Conservation (phyloP, 2,797 vertebrate species). For the Poecilia velifera region DNA sequence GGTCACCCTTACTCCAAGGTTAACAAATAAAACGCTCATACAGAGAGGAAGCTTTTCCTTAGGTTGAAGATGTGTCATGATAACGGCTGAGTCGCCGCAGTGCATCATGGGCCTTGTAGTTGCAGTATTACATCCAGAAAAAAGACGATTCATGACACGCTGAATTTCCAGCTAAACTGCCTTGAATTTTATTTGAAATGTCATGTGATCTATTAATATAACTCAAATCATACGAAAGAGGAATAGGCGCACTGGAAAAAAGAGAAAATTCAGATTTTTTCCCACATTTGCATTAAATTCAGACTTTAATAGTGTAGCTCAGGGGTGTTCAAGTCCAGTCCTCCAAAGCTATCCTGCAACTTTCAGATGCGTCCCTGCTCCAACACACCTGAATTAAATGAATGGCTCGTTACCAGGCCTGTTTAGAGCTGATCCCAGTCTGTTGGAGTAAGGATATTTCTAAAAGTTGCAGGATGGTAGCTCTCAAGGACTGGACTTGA, state of each 20-base stretch:
- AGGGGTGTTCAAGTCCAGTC: too few relatives aligned
- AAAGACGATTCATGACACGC: background rate
- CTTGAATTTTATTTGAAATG: background rate
- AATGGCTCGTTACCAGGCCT: too few relatives aligned
- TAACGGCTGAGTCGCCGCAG: slow-evolving; percentile 58
- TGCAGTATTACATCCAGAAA: background rate
- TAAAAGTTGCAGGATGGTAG: too few relatives aligned
- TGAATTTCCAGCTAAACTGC: background rate
- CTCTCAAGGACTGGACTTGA: too few relatives aligned
- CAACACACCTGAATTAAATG: too few relatives aligned
- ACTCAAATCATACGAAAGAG: background rate
- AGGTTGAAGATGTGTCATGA: slow-evolving; percentile 76
- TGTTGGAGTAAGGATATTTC: too few relatives aligned
- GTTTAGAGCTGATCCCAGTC: too few relatives aligned
- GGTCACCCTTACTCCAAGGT: slow-evolving; percentile 48
- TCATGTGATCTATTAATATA: background rate
- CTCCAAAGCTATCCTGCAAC: too few relatives aligned
- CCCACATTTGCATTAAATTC: background rate
- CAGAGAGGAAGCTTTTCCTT: slow-evolving; percentile 67
- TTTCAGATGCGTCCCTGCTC: too few relatives aligned
- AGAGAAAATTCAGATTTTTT: background rate
- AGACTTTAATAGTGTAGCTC: too few relatives aligned
- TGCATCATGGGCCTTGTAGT: slow-evolving; percentile 80
- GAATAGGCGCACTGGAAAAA: background rate
- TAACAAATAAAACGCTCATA: slow-evolving; percentile 64